Evolutionary conservation across 2,797 vertebrate genomes (phyloP).

Genomic region (Varecia variegata): DNA sequence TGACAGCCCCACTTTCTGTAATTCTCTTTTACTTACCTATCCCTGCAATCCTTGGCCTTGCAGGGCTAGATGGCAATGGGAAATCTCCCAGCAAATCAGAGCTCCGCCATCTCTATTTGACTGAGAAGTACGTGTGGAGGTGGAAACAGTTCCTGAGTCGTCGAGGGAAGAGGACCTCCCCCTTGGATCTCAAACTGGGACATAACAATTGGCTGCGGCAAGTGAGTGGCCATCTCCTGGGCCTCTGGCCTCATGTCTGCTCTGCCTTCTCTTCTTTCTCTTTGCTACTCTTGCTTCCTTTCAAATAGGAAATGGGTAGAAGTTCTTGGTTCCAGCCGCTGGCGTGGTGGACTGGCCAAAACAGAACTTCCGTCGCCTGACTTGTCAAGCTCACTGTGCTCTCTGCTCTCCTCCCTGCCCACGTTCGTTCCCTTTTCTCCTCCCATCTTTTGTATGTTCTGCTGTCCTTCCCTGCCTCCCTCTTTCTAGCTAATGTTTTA

Average conservation of each 20-base stretch:
- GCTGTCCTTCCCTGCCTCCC: not conserved
- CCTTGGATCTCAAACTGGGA: slow-evolving; percentile 94
- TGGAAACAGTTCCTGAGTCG: slow-evolving; percentile 97
- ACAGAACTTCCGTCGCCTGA: not conserved
- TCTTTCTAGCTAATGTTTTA: not conserved
- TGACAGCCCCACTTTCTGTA: not conserved
- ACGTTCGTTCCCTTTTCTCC: not conserved
- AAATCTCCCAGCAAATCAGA: slow-evolving; percentile 93
- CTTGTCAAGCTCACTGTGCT: not conserved
- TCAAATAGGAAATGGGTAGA: not conserved
- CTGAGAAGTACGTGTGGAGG: slow-evolving; percentile 97
- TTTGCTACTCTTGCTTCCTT: not conserved
- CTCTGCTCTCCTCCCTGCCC: not conserved
- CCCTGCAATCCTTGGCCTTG: not conserved
- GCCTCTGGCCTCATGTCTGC: rapidly evolving
- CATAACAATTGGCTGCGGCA: slow-evolving; percentile 99
- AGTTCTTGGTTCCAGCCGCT: not conserved
- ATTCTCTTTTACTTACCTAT: not conserved
- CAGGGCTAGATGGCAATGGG: slow-evolving; percentile 87
- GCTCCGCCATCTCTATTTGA: slow-evolving; percentile 93
- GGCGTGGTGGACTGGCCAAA: not conserved
- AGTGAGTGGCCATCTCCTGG: slow-evolving; percentile 78
- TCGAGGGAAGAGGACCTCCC: slow-evolving; percentile 90
- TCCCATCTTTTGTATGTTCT: not conserved
- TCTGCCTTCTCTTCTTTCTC: not conserved